phyloP scores from a whole-genome alignment of 2,113 vertebrate species.

The Corydoras sp. region DNA sequence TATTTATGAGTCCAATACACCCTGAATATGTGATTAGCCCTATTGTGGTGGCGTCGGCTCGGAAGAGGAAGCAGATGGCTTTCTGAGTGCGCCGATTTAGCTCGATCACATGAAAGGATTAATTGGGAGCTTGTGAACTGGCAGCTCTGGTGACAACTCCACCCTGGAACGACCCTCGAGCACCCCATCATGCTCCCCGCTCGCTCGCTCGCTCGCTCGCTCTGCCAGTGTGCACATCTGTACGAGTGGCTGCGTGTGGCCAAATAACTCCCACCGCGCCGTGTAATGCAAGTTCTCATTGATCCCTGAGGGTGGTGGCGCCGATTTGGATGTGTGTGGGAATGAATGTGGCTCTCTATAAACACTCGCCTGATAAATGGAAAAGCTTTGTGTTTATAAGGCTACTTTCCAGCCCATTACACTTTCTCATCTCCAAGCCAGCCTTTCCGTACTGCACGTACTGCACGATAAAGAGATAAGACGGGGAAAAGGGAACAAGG shows the following conservation, averaged over 20 bases:
- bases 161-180: neutral
- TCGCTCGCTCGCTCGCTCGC: neutral
- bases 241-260: conserved; percentile 5
- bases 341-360: neutral
- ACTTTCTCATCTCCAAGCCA: conserved; percentile 1
- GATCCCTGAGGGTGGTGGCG: conserved; percentile 31
- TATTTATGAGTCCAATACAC: neutral
- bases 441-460: conserved; percentile 31
- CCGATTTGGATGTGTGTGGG: conserved; percentile 10
- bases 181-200: neutral
- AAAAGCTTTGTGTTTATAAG: too few relatives aligned
- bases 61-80: conserved; percentile 23
- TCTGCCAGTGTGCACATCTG: conserved; percentile 23
- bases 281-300: conserved; percentile 10
- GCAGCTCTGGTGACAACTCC: neutral
- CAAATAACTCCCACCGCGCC: conserved; percentile 20
- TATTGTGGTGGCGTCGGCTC: conserved; percentile 14
- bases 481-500: conserved; percentile 15
- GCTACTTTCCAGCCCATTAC: conserved; percentile 7
- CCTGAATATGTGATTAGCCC: conserved; percentile 25
- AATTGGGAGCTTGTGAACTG: conserved; percentile 21
- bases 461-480: neutral
- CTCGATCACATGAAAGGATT: conserved; percentile 22
- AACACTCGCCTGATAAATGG: neutral
- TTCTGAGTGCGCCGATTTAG: conserved; percentile 25